Conservation (phyloP, 2,888 invertebrate genomes). For the Drosophila monieri region DNA sequence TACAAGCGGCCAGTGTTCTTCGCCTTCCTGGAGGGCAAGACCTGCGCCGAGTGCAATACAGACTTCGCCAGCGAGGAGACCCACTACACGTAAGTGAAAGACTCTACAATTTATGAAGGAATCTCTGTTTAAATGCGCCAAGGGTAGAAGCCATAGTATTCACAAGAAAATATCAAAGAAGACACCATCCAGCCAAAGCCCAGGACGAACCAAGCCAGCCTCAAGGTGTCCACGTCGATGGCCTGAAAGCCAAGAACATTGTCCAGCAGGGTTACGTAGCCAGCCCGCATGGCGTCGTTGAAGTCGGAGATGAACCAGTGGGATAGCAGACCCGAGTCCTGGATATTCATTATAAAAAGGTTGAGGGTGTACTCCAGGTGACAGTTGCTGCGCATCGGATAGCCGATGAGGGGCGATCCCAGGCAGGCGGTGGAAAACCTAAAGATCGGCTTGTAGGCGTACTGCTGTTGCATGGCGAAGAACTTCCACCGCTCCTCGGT, state of each 20-base stretch:
- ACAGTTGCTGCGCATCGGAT: constrained; percentile 67
- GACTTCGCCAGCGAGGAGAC: constrained; percentile 87
- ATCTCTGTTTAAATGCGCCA: not conserved
- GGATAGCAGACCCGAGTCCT: constrained; percentile 56
- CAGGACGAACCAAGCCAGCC: constrained; percentile 62
- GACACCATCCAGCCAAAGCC: constrained; percentile 34
- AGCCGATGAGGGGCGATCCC: constrained; percentile 68
- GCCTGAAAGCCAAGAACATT: constrained; percentile 60
- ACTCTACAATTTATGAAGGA: not conserved
- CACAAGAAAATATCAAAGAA: constrained; percentile 24
- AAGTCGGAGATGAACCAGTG: constrained; percentile 63
- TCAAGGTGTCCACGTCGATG: constrained; percentile 60
- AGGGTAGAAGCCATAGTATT: constrained; percentile 3
- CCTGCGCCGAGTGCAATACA: constrained; percentile 91
- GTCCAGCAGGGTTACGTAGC: constrained; percentile 65
- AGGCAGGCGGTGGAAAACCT: constrained; percentile 71
- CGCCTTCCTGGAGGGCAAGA: constrained; percentile 84
- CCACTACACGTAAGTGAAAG: constrained; percentile 90
- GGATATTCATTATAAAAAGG: constrained; percentile 66
- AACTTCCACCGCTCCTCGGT: constrained; percentile 76
- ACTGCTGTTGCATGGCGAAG: constrained; percentile 73
- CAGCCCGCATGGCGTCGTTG: constrained; percentile 55
- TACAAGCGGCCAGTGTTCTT: constrained; percentile 78
- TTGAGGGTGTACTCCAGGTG: constrained; percentile 60
- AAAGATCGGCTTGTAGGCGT: constrained; percentile 69